Evolutionary conservation across 2,113 vertebrate species (phyloP), one percentile per base, ranked within the genome.

Genomic region (Hystrix brachyura): DNA sequence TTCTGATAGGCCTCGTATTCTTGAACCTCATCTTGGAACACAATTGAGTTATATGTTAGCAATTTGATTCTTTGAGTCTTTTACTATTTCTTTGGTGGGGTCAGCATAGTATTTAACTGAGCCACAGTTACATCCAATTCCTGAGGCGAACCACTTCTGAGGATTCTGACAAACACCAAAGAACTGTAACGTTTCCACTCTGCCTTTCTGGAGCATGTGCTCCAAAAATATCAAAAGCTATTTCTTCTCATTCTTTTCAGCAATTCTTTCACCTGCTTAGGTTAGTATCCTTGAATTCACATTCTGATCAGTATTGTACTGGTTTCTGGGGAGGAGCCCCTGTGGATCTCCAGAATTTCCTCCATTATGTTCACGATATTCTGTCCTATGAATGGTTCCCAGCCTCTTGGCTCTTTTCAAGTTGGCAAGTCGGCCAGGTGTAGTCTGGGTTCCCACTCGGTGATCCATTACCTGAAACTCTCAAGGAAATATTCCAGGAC

Each of bases 91-190:
- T 90, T 83, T 38, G 32, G 7, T 53, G 6, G 7, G 51, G 34
- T 11, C 48, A 89, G 38, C 88, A 8, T 13, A 88, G 18, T 29
- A 87, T 93, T 91, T 93, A 87, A 91, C 46, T 32, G 48, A 93
- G 17, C 27, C 7, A 32, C 60, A 83, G 87, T 83, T 96, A 64
- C 81, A 90, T 10, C 64, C 51, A 53, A 27, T 43, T 81, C 32
- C 43, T 80, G 29, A 60, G 74, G 27, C 29, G 93, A 84, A 72
- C 48, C 13, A 27, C 48, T 89, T 88, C 13, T 69, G 38, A 74
- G 4, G 60, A 76, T 81, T 62, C 71, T 71, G 80, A 88, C 17
- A 14, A 88, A 51, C 53, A 15, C 6, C 23, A 34, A 48, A 43
- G 29, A 88, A 60, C 88, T 60, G 32, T 32, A 9, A 65, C 55